Evolutionary conservation across 2,888 invertebrate genomes (phyloP), one percentile per base, ranked within the genome.

Genomic region (Eretmocerus hayati): DNA sequence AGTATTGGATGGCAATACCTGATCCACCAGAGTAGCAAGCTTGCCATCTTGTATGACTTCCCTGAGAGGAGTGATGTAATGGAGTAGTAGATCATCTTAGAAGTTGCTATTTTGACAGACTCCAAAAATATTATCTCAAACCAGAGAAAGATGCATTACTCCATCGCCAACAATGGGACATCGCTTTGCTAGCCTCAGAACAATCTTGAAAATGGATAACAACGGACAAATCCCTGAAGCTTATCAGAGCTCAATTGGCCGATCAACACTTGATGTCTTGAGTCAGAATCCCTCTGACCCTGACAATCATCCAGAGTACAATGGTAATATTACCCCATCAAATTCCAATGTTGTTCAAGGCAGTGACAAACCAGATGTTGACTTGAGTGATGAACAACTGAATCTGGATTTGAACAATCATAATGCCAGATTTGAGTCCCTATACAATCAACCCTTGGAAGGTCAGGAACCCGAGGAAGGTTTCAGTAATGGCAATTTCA

Each of bases 141-240:
- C 19, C 16, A 47, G 22, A 32, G 49, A 44, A 69, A 66, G 56
- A 71, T 71, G 70, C 61, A 60, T 65, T 20, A 53, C 42, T 49
- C 53, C 56, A 58, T 56, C 56, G 55, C 59, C 58, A 67, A 69
- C 63, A 60, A 71, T 71, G 71, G 71, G 71, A 67, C 71, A 71
- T 69, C 70, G 60, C 56, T 68, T 71, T 60, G 71, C 71, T 70
- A 71, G 71, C 68, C 69, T 71, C 62, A 64, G 62, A 56, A 65
- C 66, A 58, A 64, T 68, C 52, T 67, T 71, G 57, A 69, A 60
- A 62, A 71, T 70, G 70, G 68, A 68, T 52, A 57, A 61, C 42
- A 63, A 68, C 44, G 62, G 61, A 51, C 58, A 62, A 46, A 53
- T 55, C 26, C 46, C 58, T 9, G 65, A 67, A 56, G 59, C 58